These are phyloP conservation scores for Cerceris ruficornis DNA, from an alignment of 2,888 invertebrate genomes.

Conservation along the genomic window DNA sequence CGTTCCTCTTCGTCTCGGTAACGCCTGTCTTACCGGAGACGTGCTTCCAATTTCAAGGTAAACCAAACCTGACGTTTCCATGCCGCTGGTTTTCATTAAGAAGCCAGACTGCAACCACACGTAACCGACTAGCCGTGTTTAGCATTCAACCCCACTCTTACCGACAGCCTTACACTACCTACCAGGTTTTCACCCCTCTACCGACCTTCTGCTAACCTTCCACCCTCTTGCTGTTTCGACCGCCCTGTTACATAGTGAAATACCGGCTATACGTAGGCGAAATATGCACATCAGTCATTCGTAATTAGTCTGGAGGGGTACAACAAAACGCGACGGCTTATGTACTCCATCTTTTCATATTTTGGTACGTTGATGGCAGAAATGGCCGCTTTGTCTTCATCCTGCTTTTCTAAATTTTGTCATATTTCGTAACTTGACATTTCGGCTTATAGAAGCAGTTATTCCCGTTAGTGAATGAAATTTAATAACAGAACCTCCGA, in stretches of 20 bases:
- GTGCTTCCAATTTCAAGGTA: constrained; percentile 65
- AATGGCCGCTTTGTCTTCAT: no score
- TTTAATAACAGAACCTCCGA: no score
- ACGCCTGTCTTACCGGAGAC: constrained; percentile 51
- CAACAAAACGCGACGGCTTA: not conserved
- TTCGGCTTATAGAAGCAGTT: no score
- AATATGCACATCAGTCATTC: constrained; percentile 11
- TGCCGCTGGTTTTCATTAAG: constrained; percentile 70
- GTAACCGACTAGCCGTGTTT: constrained; percentile 68
- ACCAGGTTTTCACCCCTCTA: constrained; percentile 48
- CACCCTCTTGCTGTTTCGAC: constrained; percentile 17
- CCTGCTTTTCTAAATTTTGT: no score
- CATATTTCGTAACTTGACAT: no score
- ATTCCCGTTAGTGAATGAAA: no score
- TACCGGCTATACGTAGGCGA: constrained; percentile 28
- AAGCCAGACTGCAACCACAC: constrained; percentile 61
- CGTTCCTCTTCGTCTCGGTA: constrained; percentile 27
- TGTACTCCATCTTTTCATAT: not conserved
- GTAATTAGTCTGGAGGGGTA: not conserved
- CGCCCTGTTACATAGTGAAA: constrained; percentile 23
- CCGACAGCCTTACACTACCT: constrained; percentile 43
- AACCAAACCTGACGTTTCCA: constrained; percentile 67
- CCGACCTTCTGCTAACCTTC: constrained; percentile 52
- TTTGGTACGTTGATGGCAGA: not conserved
- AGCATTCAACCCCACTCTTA: constrained; percentile 60